Percentiles rank a stretch among this genome's conserved stretches.
Conservation (phyloP, 2,797 vertebrate species). For the Myotis myotis region DNA sequence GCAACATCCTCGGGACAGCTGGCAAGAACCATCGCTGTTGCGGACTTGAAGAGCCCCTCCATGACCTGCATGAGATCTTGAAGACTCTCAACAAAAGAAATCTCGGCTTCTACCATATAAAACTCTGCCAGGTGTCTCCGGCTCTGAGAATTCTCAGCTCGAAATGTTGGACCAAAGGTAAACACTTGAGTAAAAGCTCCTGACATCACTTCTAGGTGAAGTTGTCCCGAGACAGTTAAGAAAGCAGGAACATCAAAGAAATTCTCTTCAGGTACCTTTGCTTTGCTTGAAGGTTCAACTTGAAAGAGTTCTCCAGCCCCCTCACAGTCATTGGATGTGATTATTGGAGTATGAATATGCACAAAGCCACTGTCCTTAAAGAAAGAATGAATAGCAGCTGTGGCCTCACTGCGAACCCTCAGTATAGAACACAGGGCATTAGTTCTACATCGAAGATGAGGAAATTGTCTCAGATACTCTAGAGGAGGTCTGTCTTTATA, state of each 20-base stretch:
- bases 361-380: slow-evolving; percentile 91
- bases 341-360: too few relatives aligned
- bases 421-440: slow-evolving; percentile 90
- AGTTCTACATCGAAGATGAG: slow-evolving; percentile 93
- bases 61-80: slow-evolving; percentile 95
- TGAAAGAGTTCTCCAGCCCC: too few relatives aligned
- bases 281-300: slow-evolving; percentile 79
- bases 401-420: slow-evolving; percentile 93
- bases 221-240: slow-evolving; percentile 96
- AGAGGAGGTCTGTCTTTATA: slow-evolving; percentile 89
- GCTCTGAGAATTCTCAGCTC: slow-evolving; percentile 96
- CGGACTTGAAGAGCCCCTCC: slow-evolving; percentile 92
- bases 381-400: slow-evolving; percentile 90
- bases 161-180: slow-evolving; percentile 95
- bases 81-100: slow-evolving; percentile 92
- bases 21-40: slow-evolving; percentile 88
- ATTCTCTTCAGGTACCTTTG: slow-evolving; percentile 73
- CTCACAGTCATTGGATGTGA: too few relatives aligned
- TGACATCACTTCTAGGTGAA: slow-evolving; percentile 96
- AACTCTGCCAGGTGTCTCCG: slow-evolving; percentile 97
- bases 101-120: slow-evolving; percentile 98
- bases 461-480: slow-evolving; percentile 92
- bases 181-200: slow-evolving; percentile 94
- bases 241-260: slow-evolving; percentile 96
- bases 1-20: slow-evolving; percentile 89